Evolutionary conservation across 2,797 vertebrate genomes (phyloP).

Genomic region (Gadopsis marmoratus): DNA sequence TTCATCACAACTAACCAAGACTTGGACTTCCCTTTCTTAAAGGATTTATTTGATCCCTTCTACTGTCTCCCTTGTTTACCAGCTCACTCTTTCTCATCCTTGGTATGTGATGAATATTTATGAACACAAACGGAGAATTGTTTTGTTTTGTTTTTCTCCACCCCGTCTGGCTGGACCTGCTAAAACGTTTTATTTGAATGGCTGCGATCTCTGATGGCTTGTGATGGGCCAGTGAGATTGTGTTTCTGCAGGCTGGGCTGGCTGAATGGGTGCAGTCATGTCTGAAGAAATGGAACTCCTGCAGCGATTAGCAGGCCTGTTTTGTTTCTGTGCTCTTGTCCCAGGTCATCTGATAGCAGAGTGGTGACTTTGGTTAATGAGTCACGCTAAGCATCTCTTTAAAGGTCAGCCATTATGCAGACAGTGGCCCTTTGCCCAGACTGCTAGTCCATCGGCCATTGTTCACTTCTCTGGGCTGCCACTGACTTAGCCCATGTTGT

Average conservation of each 20-base stretch:
- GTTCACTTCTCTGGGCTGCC: conserved; percentile 65
- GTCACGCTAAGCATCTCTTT: conserved; percentile 86
- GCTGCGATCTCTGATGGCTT: conserved; percentile 82
- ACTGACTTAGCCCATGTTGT: conserved; percentile 68
- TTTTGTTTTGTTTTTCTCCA: conserved; percentile 74
- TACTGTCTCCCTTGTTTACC: conserved; percentile 75
- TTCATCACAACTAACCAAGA: conserved; percentile 85
- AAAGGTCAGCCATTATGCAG: conserved; percentile 88
- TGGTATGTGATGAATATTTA: conserved; percentile 83
- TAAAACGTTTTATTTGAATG: conserved; percentile 83
- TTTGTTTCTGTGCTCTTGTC: conserved; percentile 84
- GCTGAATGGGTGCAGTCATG: conserved; percentile 86
- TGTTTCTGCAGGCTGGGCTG: conserved; percentile 85
- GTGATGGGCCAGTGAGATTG: conserved; percentile 80
- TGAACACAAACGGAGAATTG: conserved; percentile 78
- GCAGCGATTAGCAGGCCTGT: conserved; percentile 81
- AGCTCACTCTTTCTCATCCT: conserved; percentile 64
- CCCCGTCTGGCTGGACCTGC: conserved; percentile 71
- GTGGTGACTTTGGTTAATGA: conserved; percentile 88
- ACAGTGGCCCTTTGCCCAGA: conserved; percentile 82
- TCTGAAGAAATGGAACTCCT: conserved; percentile 84
- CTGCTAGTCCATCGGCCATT: conserved; percentile 81
- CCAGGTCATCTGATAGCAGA: conserved; percentile 88
- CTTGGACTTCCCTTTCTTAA: conserved; percentile 78
- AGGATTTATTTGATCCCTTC: conserved; percentile 81